These are phyloP conservation scores for Malacosoma neustria DNA, from an alignment of 2,888 invertebrate genomes.

Conservation along the genomic window DNA sequence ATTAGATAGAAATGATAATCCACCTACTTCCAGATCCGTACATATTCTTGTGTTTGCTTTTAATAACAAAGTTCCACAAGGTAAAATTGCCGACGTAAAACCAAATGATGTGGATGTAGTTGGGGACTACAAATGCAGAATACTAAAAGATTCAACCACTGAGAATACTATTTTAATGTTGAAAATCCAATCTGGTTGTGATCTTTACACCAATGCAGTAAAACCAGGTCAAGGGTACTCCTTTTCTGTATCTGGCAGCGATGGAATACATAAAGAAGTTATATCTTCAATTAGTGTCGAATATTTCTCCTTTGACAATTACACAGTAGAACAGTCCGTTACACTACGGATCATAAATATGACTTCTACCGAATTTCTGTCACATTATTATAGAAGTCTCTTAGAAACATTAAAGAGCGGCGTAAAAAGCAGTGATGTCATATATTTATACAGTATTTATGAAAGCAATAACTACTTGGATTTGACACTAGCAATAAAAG, in stretches of 20 bases:
- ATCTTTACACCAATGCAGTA: constrained; percentile 83
- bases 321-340: constrained; percentile 88
- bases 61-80: constrained; percentile 82
- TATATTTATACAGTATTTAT: constrained; percentile 83
- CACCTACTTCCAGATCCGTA: constrained; percentile 87
- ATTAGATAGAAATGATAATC: constrained; percentile 92
- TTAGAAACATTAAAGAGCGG: constrained; percentile 81
- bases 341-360: constrained; percentile 84
- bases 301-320: constrained; percentile 86
- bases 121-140: constrained; percentile 91
- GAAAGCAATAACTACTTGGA: constrained; percentile 80
- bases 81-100: constrained; percentile 93
- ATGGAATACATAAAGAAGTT: constrained; percentile 91
- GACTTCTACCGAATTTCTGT: constrained; percentile 84
- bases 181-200: constrained; percentile 84
- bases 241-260: constrained; percentile 89
- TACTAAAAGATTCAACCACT: constrained; percentile 80
- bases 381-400: constrained; percentile 83
- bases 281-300: constrained; percentile 90
- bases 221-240: constrained; percentile 84
- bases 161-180: constrained; percentile 75
- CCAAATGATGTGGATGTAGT: constrained; percentile 94
- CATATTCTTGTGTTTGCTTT: constrained; percentile 86
- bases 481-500: constrained; percentile 80
- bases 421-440: constrained; percentile 77